These are phyloP conservation scores for Macrotis lagotis DNA, from an alignment of 2,113 vertebrate species.

Conservation along the genomic window DNA sequence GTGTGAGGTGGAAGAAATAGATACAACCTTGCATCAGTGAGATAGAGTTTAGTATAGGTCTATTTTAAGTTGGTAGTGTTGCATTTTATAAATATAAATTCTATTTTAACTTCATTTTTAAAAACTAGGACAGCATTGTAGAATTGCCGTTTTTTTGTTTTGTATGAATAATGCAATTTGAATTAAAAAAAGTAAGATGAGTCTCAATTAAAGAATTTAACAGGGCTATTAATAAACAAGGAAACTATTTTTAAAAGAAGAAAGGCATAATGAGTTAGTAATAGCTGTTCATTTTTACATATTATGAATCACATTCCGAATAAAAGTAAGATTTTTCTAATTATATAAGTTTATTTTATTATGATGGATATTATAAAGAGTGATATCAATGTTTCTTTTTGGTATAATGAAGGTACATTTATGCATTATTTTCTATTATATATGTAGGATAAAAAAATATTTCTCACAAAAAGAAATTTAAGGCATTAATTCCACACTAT, in stretches of 20 bases:
- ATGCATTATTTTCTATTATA: background rate
- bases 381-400: conserved; percentile 31
- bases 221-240: background rate
- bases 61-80: conserved; percentile 29
- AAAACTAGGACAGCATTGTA: background rate
- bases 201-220: conserved; percentile 7
- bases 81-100: conserved; percentile 6
- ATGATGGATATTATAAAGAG: conserved; percentile 10
- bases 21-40: conserved; percentile 54
- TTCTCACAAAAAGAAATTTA: conserved; percentile 53
- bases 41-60: conserved; percentile 53
- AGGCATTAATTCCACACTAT: conserved; percentile 29
- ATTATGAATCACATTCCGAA: conserved; percentile 35
- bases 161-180: conserved; percentile 30
- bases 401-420: conserved; percentile 29
- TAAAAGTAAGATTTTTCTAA: conserved; percentile 44
- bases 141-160: conserved; percentile 15
- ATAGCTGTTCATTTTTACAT: conserved; percentile 36
- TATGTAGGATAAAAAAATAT: conserved; percentile 31
- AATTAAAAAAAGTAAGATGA: background rate
- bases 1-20: conserved; percentile 48
- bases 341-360: conserved; percentile 25
- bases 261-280: conserved; percentile 24
- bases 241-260: background rate
- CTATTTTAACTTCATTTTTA: conserved; percentile 36